Conservation (phyloP, 2,888 invertebrate species). For the Latrodectus elegans region DNA sequence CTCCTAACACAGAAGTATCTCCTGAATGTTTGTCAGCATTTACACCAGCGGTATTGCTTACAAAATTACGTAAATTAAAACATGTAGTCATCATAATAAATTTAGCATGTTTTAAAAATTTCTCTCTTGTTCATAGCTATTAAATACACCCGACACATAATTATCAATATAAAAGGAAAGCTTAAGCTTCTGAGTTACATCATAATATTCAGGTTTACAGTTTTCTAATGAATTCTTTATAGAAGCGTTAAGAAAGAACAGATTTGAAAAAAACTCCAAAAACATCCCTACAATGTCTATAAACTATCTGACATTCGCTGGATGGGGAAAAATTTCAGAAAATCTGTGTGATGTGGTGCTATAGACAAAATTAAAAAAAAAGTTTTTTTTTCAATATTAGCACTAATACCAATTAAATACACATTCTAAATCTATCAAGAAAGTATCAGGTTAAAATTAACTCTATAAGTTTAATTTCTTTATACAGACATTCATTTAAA, state of each 20-base stretch:
- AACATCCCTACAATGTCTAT: constrained; percentile 16
- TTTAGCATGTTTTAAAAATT: too few species aligned
- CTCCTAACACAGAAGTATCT: too few species aligned
- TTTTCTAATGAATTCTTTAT: too few species aligned
- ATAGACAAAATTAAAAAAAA: constrained; percentile 24
- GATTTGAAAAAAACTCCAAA: background rate
- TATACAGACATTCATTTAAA: constrained; percentile 31
- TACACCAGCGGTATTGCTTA: too few species aligned
- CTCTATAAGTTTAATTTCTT: constrained; percentile 12
- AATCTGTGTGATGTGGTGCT: constrained; percentile 10
- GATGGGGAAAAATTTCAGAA: background rate
- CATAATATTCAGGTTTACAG: too few species aligned
- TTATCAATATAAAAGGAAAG: too few species aligned
- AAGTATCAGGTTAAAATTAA: constrained; percentile 9
- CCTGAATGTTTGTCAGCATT: too few species aligned
- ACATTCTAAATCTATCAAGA: constrained; percentile 28
- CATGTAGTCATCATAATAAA: too few species aligned
- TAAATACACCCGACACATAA: too few species aligned
- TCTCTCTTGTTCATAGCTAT: too few species aligned
- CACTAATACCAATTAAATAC: constrained; percentile 13
- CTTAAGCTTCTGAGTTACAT: too few species aligned
- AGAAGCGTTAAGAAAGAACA: constrained; percentile 11
- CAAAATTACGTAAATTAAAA: too few species aligned
- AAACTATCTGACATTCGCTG: background rate
- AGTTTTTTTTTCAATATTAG: constrained; percentile 23